Percentiles rank a stretch among this genome's conserved stretches.
phyloP scores from a whole-genome alignment of 2,888 invertebrate species.

The Odontocolon sp. region DNA sequence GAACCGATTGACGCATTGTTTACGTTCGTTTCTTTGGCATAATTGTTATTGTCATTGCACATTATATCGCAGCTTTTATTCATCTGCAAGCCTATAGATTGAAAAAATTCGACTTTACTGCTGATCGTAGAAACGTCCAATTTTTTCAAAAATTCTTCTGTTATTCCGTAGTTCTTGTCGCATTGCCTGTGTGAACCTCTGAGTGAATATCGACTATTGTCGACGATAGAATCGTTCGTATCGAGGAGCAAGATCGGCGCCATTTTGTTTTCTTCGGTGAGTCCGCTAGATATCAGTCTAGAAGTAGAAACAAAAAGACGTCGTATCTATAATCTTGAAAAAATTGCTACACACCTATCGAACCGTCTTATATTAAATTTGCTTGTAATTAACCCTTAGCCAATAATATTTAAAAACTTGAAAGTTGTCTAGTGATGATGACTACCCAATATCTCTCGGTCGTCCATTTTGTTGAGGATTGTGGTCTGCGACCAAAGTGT shows the following conservation, averaged over 20 bases:
- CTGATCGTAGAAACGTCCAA: conserved; percentile 34
- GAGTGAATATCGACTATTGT: not conserved
- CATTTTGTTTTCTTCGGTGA: conserved; percentile 45
- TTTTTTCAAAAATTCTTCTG: not conserved
- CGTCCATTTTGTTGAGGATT: conserved; percentile 19
- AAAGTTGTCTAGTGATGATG: not conserved
- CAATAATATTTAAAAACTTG: not conserved
- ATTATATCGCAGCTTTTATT: not conserved
- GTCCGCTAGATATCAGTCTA: conserved; percentile 30
- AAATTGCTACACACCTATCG: not conserved
- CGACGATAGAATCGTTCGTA: not conserved
- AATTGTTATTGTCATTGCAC: not conserved
- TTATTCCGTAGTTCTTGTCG: not conserved
- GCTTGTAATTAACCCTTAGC: not conserved
- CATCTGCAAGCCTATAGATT: conserved; percentile 57
- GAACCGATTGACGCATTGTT: not conserved
- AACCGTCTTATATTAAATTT: not conserved
- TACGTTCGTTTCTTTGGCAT: too few species aligned
- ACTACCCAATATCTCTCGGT: not conserved
- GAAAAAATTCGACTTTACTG: conserved; percentile 62
- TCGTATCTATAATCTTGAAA: conserved; percentile 29
- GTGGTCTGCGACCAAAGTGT: not conserved
- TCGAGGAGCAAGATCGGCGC: conserved; percentile 13
- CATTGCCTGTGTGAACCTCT: not conserved
- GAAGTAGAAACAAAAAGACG: conserved; percentile 42